Base-by-base conservation (phyloP, 2,797 vertebrate species). In the Siniperca scherzeri region DNA sequence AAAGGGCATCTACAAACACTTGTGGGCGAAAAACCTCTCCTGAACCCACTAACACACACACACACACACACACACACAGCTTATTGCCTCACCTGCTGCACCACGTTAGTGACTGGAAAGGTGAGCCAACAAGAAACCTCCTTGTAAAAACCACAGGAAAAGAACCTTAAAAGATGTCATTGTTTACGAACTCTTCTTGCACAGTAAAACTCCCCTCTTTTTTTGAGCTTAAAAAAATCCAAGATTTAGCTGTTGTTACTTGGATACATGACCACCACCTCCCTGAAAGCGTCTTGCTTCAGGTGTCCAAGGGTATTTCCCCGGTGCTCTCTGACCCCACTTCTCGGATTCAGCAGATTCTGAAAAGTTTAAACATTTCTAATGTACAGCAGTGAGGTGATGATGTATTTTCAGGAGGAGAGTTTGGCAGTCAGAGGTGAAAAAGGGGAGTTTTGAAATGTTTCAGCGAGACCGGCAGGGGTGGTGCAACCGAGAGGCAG, bases 71-170 rank as follows among this genome's bases (percentile, higher is more conserved):
- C 56, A 52, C 57, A 70, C 2, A 77, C 7, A 53, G 62, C 76
- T 76, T 80, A 66, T 36, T 42, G 50, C 62, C 74, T 87, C 87
- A 87, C 62, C 82, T 79, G 78, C 77, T 84, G 83, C 80, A 75
- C 75, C 82, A 75, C 78, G 60, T 19, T 33, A 65, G 38, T 52
- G 80, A 88, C 66, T 62, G 60, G 55, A 74, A 73, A 83, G 64
- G 53, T 84, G 68, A 88, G 77, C 77, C 53, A 52, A 70, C 36
- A 27, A 81, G 62, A 82, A 68, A 83, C 40, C 27, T 70, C 70
- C 19, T 62, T 40, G 66, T 84, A 86, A 88, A 88, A 87, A 83
- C 36, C 71, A 77, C 76, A 76, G 86, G 68, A 80, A 89, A 88
- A 74, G 9, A 89, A 80, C 36, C 17, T 79, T 84, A 85, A 77